Conservation (phyloP, 2,113 vertebrate species). For the Albula glossodonta region DNA sequence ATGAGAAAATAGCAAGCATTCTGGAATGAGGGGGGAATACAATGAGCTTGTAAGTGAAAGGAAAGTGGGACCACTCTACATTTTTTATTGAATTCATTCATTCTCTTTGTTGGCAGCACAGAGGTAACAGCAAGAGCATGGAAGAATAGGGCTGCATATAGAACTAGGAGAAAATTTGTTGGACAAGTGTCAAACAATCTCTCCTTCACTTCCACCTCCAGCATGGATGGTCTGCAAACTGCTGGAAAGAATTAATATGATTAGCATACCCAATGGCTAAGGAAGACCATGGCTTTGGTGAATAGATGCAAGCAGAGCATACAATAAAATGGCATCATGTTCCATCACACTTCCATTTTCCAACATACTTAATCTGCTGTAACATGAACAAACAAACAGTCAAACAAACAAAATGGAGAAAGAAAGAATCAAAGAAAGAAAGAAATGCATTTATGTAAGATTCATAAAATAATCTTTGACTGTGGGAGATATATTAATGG, state of each 20-base stretch:
- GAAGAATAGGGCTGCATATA: background rate
- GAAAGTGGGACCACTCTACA: background rate
- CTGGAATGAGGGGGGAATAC: background rate
- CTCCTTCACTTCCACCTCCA: background rate
- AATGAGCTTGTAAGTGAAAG: background rate
- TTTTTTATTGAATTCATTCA: background rate
- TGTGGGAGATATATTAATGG: background rate
- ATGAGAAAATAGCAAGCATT: conserved; percentile 20
- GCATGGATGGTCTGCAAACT: background rate
- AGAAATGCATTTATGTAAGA: too few species aligned
- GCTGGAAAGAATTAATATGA: background rate
- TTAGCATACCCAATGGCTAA: background rate
- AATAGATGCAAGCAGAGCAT: too few species aligned
- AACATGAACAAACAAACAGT: too few species aligned
- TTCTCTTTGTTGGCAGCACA: background rate
- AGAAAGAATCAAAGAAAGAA: too few species aligned
- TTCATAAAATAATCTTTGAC: too few species aligned
- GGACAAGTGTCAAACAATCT: background rate
- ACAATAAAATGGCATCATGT: too few species aligned
- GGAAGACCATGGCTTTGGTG: too few species aligned
- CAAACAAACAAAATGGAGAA: too few species aligned
- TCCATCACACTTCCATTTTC: too few species aligned
- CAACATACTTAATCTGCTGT: too few species aligned
- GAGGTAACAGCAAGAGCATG: background rate
- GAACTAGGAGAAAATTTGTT: background rate